Evolutionary conservation across 2,888 invertebrate species (phyloP), one percentile per base, ranked within the genome.

Genomic region (Dryomyza anilis): DNA sequence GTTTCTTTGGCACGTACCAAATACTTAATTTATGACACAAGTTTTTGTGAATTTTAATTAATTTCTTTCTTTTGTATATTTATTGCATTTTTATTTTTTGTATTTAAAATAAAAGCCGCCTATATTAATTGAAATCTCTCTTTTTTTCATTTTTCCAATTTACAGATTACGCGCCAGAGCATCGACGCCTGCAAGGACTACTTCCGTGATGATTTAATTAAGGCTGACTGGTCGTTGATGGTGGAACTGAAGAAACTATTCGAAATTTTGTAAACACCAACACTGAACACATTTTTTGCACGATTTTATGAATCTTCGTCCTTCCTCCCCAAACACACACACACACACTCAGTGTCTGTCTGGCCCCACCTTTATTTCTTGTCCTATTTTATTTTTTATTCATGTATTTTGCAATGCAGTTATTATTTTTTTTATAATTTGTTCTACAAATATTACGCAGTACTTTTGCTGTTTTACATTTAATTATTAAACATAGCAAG

Each of bases 111-210:
- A n/a, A n/a, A n/a, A n/a, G 27, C 30, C 33, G 14, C 21, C 43
- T 14, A 4, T 56, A 14, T 25, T 25, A 10, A 50, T 39, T 14
- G 8, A 33, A 39, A 14, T 8, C 25, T 52, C 52, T 21, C 52
- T 21, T 53, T 16, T 53, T 14, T 56, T 33, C 6, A 33, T 33
- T n/a, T 56, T 48, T n/a, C n/a, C 45, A 30, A 43, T 50, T 76
- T 76, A 16, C 89, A 98, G 96, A 98, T 99, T 78, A 93, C 94
- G 59, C 90, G 99, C 63, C 95, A 97, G 80, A 97, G 97, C 70
- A 99, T 99, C 81, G 98, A 99, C 85, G 98, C 96, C 8, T 98
- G 98, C 86, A 99, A 99, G 85, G 94, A 98, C 76, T 96, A 98
- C 85, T 99, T 99, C 90, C 89, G 99, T 70, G 98, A 98, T 75